Percentiles rank a stretch among this genome's conserved stretches.
Evolutionary conservation across 2,888 invertebrate species (phyloP).

Genomic region (Sarcophaga subvicina): DNA sequence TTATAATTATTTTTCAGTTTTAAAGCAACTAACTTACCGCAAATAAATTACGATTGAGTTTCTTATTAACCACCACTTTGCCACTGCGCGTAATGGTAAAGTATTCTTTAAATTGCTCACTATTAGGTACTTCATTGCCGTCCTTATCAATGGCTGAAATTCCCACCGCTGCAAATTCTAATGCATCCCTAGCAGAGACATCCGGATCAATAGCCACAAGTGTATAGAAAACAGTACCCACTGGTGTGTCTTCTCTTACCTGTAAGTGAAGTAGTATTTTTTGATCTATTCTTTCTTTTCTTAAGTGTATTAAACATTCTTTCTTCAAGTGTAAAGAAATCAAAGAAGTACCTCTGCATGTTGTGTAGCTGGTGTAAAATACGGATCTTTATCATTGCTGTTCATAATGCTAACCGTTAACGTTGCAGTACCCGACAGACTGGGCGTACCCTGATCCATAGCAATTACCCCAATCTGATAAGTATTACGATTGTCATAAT

Average conservation of each 20-base stretch:
- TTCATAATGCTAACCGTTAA: conserved; percentile 91
- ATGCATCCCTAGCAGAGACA: conserved; percentile 86
- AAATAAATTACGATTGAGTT: conserved; percentile 80
- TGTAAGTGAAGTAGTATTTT: conserved; percentile 70
- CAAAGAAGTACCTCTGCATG: conserved; percentile 86
- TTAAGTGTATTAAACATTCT: background rate
- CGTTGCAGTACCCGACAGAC: conserved; percentile 90
- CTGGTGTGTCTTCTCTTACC: conserved; percentile 89
- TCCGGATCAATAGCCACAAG: conserved; percentile 91
- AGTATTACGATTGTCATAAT: conserved; percentile 90
- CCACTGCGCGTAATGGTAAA: conserved; percentile 86
- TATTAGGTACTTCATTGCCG: conserved; percentile 86
- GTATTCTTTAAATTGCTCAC: conserved; percentile 84
- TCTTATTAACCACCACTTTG: conserved; percentile 81
- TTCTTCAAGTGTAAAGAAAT: background rate
- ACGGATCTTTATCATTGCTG: conserved; percentile 93
- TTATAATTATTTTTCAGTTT: background rate
- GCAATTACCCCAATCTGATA: conserved; percentile 92
- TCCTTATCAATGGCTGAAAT: conserved; percentile 92
- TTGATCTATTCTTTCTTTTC: background rate
- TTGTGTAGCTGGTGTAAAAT: conserved; percentile 90
- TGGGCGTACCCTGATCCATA: conserved; percentile 91
- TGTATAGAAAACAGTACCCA: conserved; percentile 88
- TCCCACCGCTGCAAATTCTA: conserved; percentile 86
- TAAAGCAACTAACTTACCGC: conserved; percentile 73